Evolutionary conservation across 2,113 vertebrate species (phyloP).

Genomic region (Pachypanchax playfairii): DNA sequence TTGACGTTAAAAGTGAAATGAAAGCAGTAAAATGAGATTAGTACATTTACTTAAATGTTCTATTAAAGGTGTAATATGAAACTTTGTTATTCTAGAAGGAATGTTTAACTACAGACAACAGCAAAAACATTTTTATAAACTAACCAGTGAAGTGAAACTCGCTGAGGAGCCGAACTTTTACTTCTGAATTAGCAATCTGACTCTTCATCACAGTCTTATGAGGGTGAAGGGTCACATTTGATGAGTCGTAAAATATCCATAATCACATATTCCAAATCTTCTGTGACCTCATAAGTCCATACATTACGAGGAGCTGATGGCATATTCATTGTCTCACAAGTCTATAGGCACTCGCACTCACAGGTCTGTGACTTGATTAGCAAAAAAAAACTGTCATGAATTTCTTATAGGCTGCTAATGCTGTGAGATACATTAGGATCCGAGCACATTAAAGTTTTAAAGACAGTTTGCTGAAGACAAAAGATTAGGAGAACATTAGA

Average conservation of each 20-base stretch:
- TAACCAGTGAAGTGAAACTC: too few species aligned
- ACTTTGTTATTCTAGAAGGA: too few species aligned
- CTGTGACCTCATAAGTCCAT: slow-evolving; percentile 41
- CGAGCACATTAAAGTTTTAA: slow-evolving; percentile 70
- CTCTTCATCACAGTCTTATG: slow-evolving; percentile 44
- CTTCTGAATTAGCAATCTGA: slow-evolving; percentile 19
- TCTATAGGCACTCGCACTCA: slow-evolving; percentile 53
- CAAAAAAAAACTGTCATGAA: slow-evolving; percentile 69
- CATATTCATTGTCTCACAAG: slow-evolving; percentile 70
- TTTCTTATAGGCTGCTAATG: slow-evolving; percentile 74
- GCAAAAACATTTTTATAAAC: too few species aligned
- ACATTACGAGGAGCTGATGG: slow-evolving; percentile 60
- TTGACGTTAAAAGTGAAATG: too few species aligned
- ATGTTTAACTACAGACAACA: too few species aligned
- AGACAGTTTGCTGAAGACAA: slow-evolving; percentile 33
- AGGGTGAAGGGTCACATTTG: slow-evolving; percentile 73
- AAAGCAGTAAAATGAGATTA: too few species aligned
- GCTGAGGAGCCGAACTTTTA: slow-evolving; percentile 37
- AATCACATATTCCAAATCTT: slow-evolving; percentile 68
- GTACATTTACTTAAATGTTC: too few species aligned
- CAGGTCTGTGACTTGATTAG: slow-evolving; percentile 57
- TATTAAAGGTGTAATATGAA: too few species aligned
- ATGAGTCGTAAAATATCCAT: slow-evolving; percentile 68
- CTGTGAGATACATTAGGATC: slow-evolving; percentile 63
- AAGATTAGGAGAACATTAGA: slow-evolving; percentile 7